Evolutionary conservation across 1,140 invertebrate species (phyloP), one percentile per base, ranked within the genome.

Genomic region (Globodera rostochiensis): DNA sequence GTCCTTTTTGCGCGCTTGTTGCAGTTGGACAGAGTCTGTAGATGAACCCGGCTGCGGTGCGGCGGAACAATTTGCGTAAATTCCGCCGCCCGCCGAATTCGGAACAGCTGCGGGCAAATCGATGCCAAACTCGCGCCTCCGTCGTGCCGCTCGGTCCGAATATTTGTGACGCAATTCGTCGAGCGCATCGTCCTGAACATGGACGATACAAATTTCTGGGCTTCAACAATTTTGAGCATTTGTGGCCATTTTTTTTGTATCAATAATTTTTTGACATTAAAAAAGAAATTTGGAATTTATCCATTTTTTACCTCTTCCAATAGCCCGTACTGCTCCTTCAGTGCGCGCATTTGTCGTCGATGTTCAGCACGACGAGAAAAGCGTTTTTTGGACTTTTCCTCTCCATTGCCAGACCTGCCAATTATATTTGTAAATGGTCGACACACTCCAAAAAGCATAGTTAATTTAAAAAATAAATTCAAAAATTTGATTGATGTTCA

Each of bases 21-120:
- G 21, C 1, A 82, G 49, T 21, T 81, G 74, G 6, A 82, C 81
- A 8, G 79, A 76, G 50, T 45, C 47, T 25, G 70, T 6, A 25
- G 79, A 80, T 13, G 15, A 53, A 86, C 85, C 73, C 76, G 50
- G 69, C 66, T 79, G 60, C 74, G 86, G 53, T 47, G 80, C 53
- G 67, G 87, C 86, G 53, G 79, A 79, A 49, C 86, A 86, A 36
- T 15, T 47, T 15, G 86, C 80, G 53, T 88, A 87, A 73, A 88
- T 88, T 6, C 80, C 86, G 21, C 80, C 86, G 21, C 87, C 86
- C 50, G 79, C 84, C 49, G n/a, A 11, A 70, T 78, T 78, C 50
- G 36, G 6, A 45, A 69, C 47, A 15, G 82, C 80, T 6, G 60
- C n/a, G 60, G 73, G 13, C 8, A 11, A 4, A 15, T 21, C 46